phyloP scores from a whole-genome alignment of 2,797 vertebrate genomes.

The Saxicola maurus region DNA sequence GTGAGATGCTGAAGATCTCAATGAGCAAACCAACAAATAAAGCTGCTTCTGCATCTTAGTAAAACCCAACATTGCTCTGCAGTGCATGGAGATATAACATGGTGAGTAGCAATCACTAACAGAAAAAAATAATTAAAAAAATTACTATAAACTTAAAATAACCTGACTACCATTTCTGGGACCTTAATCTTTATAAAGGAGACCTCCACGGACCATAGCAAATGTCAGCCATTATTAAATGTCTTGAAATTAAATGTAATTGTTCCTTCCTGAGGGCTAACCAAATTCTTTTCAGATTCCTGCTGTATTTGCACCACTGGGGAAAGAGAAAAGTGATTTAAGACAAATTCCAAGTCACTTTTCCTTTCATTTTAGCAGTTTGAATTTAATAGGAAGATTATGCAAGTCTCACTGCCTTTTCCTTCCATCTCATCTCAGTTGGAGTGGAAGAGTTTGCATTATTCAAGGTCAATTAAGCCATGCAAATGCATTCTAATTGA shows the following conservation, averaged over 20 bases:
- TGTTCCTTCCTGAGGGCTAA: neutral
- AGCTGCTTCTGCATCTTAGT: neutral
- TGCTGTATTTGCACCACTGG: neutral
- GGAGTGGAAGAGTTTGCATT: constrained; percentile 14
- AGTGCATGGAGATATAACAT: neutral
- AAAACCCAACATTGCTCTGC: neutral
- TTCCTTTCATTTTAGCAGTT: neutral
- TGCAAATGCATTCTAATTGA: constrained; percentile 46
- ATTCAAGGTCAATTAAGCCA: constrained; percentile 52
- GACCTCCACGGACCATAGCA: neutral
- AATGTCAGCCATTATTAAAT: neutral
- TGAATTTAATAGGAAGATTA: constrained; percentile 29
- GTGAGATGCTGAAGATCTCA: neutral
- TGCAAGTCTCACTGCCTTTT: constrained; percentile 10
- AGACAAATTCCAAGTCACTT: constrained; percentile 12
- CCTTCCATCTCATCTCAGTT: neutral
- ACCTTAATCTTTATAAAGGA: neutral
- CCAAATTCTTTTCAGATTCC: neutral
- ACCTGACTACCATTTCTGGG: neutral
- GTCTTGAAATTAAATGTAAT: neutral
- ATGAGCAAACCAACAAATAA: neutral
- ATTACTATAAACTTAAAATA: neutral
- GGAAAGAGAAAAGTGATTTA: neutral
- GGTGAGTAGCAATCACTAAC: neutral
- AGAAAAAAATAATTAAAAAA: neutral